phyloP scores from a whole-genome alignment of 92 coral and sea anemone genomes.

The Metridium senile region DNA sequence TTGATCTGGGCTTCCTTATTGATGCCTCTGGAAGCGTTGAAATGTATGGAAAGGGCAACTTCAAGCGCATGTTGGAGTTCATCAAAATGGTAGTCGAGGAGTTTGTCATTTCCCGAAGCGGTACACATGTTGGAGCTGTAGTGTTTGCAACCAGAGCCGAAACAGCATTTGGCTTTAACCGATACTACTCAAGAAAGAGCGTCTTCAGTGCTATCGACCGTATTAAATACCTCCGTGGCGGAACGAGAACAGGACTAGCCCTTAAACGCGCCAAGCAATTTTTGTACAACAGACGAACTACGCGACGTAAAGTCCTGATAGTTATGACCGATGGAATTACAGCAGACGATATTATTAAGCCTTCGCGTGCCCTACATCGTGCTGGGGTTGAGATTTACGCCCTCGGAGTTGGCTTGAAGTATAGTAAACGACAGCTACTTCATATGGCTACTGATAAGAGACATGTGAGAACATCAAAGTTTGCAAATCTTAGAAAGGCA shows the following conservation, averaged over 20 bases:
- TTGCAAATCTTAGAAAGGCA: conserved; percentile 50
- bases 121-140: conserved; percentile 82
- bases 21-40: conserved; percentile 98
- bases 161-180: conserved; percentile 65
- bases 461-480: conserved; percentile 70
- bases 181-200: conserved; percentile 61
- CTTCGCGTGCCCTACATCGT: conserved; percentile 63
- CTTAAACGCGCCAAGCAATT: conserved; percentile 72
- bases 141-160: conserved; percentile 71
- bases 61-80: conserved; percentile 74
- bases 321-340: conserved; percentile 84
- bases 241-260: conserved; percentile 86
- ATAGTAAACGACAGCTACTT: conserved; percentile 67
- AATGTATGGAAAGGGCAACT: conserved; percentile 87
- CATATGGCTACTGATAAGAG: conserved; percentile 72
- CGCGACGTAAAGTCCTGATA: conserved; percentile 68
- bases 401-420: conserved; percentile 80
- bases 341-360: conserved; percentile 58
- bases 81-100: conserved; percentile 69
- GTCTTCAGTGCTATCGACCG: conserved; percentile 73
- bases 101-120: conserved; percentile 75
- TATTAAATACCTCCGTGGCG: conserved; percentile 74
- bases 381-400: conserved; percentile 84
- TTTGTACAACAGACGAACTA: conserved; percentile 51
- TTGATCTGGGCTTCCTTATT: conserved; percentile 83